Evolutionary conservation across 2,113 vertebrate species (phyloP).

Genomic region (Caloenas nicobarica): DNA sequence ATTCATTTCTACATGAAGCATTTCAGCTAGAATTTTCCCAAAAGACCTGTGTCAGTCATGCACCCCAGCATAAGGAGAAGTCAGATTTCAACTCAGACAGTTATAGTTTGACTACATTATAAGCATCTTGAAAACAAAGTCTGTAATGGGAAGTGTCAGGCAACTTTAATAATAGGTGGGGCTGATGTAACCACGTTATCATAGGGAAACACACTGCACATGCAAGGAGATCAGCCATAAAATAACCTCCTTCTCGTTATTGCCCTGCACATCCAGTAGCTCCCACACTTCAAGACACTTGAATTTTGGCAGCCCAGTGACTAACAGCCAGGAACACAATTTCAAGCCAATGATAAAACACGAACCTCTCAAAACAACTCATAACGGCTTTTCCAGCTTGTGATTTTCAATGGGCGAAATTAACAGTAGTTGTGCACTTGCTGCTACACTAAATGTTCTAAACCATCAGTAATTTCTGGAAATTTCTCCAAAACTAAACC

Average conservation of each 20-base stretch:
- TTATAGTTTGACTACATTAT: not conserved
- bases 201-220: conserved; percentile 19
- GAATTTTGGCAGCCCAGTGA: conserved; percentile 60
- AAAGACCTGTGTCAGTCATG: not conserved
- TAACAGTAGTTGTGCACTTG: not conserved
- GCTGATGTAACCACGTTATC: conserved; percentile 34
- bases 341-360: conserved; percentile 43
- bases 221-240: conserved; percentile 17
- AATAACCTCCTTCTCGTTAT: conserved; percentile 34
- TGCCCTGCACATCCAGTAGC: conserved; percentile 33
- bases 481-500: conserved; percentile 35
- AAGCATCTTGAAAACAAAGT: conserved; percentile 42
- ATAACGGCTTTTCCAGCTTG: conserved; percentile 45
- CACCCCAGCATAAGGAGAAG: not conserved
- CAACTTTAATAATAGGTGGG: conserved; percentile 53
- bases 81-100: conserved; percentile 39
- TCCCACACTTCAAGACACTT: conserved; percentile 35
- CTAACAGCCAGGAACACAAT: conserved; percentile 39
- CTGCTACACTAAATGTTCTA: not conserved
- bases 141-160: conserved; percentile 15
- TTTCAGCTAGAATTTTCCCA: not conserved
- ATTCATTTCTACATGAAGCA: not conserved
- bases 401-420: conserved; percentile 10
- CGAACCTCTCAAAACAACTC: conserved; percentile 53
- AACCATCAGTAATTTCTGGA: conserved; percentile 43